Conservation (phyloP, 2,888 invertebrate species). For the Troides aeacus region DNA sequence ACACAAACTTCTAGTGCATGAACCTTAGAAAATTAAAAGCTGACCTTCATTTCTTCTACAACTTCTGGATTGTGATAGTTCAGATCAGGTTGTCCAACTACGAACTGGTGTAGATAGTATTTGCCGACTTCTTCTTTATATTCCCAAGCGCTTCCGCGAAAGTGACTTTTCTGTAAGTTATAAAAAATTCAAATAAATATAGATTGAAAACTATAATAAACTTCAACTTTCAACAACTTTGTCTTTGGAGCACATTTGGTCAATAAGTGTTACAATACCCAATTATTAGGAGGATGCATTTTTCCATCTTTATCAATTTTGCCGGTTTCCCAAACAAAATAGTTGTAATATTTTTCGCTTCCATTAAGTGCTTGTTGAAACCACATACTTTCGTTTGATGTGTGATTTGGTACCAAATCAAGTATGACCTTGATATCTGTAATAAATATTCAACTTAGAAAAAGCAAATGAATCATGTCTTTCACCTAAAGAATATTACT, state of each 20-base stretch:
- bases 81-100: slow-evolving; percentile 85
- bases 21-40: background rate
- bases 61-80: slow-evolving; percentile 85
- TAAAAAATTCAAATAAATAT: background rate
- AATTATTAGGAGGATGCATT: slow-evolving; percentile 84
- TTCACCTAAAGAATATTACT: slow-evolving; percentile 29
- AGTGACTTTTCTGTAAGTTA: slow-evolving; percentile 69
- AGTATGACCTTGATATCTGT: slow-evolving; percentile 80
- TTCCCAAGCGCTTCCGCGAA: slow-evolving; percentile 86
- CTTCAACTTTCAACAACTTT: background rate
- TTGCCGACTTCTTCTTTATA: slow-evolving; percentile 82
- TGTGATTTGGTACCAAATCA: slow-evolving; percentile 87
- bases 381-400: slow-evolving; percentile 91
- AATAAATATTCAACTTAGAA: slow-evolving; percentile 13
- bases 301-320: slow-evolving; percentile 63
- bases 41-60: slow-evolving; percentile 79
- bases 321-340: slow-evolving; percentile 86
- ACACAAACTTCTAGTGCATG: too few relatives aligned
- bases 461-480: background rate
- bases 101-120: slow-evolving; percentile 88
- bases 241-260: background rate
- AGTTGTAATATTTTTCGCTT: slow-evolving; percentile 83
- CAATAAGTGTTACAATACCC: slow-evolving; percentile 66
- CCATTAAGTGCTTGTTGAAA: slow-evolving; percentile 85
- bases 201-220: background rate